Evolutionary conservation across 2,797 vertebrate genomes (phyloP).

Genomic region (Pogoniulus pusillus): DNA sequence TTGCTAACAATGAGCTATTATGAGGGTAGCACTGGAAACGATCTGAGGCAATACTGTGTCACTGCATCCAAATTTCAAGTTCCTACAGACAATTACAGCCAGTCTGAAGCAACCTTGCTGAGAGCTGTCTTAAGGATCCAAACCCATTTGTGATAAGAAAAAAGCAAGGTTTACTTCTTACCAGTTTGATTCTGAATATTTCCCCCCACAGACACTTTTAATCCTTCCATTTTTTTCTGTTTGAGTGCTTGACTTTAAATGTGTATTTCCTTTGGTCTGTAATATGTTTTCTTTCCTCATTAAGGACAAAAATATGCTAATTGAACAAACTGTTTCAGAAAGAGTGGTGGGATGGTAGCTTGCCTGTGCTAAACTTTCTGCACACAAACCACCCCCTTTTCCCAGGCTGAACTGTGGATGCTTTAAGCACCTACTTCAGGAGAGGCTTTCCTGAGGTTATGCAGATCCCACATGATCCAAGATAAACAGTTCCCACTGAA

Average conservation of each 20-base stretch:
- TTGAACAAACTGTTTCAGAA: background rate
- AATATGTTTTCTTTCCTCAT: background rate
- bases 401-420: background rate
- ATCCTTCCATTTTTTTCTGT: background rate
- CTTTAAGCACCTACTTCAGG: conserved; percentile 59
- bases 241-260: background rate
- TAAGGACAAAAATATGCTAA: background rate
- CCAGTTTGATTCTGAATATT: background rate
- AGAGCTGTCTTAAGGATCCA: background rate
- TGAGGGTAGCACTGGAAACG: background rate
- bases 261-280: background rate
- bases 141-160: background rate
- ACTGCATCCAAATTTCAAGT: background rate
- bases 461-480: conserved; percentile 62
- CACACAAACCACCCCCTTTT: conserved; percentile 30
- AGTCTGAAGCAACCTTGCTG: background rate
- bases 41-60: background rate
- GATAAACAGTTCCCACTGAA: conserved; percentile 48
- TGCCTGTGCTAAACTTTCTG: background rate
- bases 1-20: background rate
- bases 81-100: background rate
- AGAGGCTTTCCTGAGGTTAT: conserved; percentile 42
- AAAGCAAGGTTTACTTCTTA: background rate
- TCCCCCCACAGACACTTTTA: background rate
- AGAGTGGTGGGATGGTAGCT: background rate